Conservation (phyloP, 2,888 invertebrate species). For the Monopis laevigella region DNA sequence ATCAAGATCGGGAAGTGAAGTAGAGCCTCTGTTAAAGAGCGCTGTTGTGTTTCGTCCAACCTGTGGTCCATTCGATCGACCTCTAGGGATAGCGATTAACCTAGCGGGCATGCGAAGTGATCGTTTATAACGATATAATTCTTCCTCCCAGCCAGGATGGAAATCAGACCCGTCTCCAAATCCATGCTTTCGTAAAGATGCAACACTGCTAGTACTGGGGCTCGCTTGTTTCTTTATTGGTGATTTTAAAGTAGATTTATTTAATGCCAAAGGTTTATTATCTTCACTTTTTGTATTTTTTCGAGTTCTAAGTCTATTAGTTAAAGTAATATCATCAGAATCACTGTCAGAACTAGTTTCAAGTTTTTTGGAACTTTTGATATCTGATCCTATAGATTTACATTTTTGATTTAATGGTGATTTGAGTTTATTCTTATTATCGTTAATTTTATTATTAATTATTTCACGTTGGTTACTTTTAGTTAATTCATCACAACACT, state of each 20-base stretch:
- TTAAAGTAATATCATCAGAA: conserved; percentile 43
- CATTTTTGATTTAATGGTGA: conserved; percentile 38
- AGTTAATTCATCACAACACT: conserved; percentile 55
- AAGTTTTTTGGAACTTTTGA: conserved; percentile 36
- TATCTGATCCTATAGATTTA: conserved; percentile 35
- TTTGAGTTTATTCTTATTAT: conserved; percentile 40
- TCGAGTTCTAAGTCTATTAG: conserved; percentile 50
- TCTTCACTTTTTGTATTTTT: conserved; percentile 61
- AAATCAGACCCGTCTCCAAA: conserved; percentile 78
- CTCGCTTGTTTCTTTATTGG: conserved; percentile 41
- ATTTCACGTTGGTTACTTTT: conserved; percentile 21
- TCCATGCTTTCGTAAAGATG: conserved; percentile 59
- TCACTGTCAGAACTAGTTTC: conserved; percentile 49
- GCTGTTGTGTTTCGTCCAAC: conserved; percentile 38
- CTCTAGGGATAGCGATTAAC: conserved; percentile 81
- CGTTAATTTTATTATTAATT: conserved; percentile 35
- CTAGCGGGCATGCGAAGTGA: conserved; percentile 84
- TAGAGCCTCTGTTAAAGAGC: conserved; percentile 71
- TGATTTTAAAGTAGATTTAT: conserved; percentile 42
- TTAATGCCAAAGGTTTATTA: conserved; percentile 27
- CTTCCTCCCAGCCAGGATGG: conserved; percentile 84
- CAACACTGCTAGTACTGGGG: conserved; percentile 32
- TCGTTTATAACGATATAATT: conserved; percentile 82
- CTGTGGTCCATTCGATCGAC: conserved; percentile 63
- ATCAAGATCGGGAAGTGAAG: conserved; percentile 81